These are phyloP conservation scores for Nowickia ferox DNA, from an alignment of 2,888 invertebrate genomes.

Conservation along the genomic window DNA sequence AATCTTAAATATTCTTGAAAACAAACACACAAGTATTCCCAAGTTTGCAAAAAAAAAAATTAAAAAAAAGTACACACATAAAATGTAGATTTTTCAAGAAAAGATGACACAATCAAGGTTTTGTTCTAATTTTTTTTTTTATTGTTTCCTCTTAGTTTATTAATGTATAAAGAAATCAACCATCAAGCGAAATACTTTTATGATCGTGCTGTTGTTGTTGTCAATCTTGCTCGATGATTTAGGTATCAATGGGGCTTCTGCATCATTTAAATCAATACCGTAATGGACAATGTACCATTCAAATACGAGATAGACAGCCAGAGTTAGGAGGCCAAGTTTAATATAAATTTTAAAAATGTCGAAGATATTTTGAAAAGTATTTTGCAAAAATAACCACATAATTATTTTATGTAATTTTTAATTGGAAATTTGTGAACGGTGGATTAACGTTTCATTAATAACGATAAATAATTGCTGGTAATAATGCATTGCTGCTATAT, in stretches of 20 bases:
- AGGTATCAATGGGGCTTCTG: slow-evolving; percentile 69
- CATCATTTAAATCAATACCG: slow-evolving; percentile 76
- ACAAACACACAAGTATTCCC: slow-evolving; percentile 7
- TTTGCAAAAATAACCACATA: slow-evolving; percentile 73
- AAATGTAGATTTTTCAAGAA: background rate
- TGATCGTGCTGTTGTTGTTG: slow-evolving; percentile 75
- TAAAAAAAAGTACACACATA: background rate
- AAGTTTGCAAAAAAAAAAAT: slow-evolving; percentile 3
- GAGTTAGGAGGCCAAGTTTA: slow-evolving; percentile 79
- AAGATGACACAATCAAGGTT: slow-evolving; percentile 27
- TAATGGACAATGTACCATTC: slow-evolving; percentile 80
- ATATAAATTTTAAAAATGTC: slow-evolving; percentile 80
- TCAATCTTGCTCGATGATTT: slow-evolving; percentile 40
- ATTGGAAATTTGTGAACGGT: background rate
- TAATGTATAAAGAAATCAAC: slow-evolving; percentile 75
- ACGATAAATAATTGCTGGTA: slow-evolving; percentile 26
- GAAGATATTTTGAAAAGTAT: slow-evolving; percentile 74
- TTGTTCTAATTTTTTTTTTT: background rate
- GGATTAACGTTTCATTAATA: slow-evolving; percentile 14
- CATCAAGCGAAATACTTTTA: slow-evolving; percentile 75
- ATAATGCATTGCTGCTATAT: slow-evolving; percentile 29
- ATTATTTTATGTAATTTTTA: slow-evolving; percentile 3
- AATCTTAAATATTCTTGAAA: background rate
- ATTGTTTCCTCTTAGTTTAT: slow-evolving; percentile 27
- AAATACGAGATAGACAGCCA: slow-evolving; percentile 78